A percentile compares a stretch with the other conserved stretches of the same genome.
phyloP scores from a whole-genome alignment of 2,888 invertebrate genomes.

The Melieria picta region DNA sequence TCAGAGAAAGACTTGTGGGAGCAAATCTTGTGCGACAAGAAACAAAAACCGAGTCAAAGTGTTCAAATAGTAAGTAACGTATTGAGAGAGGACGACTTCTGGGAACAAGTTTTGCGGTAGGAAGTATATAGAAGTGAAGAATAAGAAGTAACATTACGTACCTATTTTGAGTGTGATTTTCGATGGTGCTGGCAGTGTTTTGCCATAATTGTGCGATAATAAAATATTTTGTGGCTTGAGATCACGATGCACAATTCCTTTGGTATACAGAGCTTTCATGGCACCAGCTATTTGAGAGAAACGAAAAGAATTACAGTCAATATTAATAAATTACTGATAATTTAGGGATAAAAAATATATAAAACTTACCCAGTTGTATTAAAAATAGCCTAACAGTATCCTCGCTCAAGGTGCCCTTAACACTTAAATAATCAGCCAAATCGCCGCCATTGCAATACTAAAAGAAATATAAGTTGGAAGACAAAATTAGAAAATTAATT shows the following conservation, averaged over 20 bases:
- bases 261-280: constrained; percentile 95
- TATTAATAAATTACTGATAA: not conserved
- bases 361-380: constrained; percentile 82
- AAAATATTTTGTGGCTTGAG: constrained; percentile 99
- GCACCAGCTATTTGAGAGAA: constrained; percentile 79
- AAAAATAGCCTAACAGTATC: constrained; percentile 96
- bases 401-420: constrained; percentile 95
- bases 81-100: not conserved
- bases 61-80: not conserved
- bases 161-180: constrained; percentile 96
- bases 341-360: not conserved
- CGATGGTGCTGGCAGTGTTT: constrained; percentile 71
- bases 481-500: no score
- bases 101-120: not conserved
- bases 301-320: constrained; percentile 18
- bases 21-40: no score
- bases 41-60: no score
- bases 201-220: constrained; percentile 77
- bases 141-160: constrained; percentile 61
- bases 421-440: constrained; percentile 94
- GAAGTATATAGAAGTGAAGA: not conserved
- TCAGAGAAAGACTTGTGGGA: no score
- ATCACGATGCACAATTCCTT: constrained; percentile 98
- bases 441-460: constrained; percentile 99
- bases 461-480: constrained; percentile 52